Evolutionary conservation across 2,113 vertebrate species (phyloP).

Genomic region (Plecotus auritus): DNA sequence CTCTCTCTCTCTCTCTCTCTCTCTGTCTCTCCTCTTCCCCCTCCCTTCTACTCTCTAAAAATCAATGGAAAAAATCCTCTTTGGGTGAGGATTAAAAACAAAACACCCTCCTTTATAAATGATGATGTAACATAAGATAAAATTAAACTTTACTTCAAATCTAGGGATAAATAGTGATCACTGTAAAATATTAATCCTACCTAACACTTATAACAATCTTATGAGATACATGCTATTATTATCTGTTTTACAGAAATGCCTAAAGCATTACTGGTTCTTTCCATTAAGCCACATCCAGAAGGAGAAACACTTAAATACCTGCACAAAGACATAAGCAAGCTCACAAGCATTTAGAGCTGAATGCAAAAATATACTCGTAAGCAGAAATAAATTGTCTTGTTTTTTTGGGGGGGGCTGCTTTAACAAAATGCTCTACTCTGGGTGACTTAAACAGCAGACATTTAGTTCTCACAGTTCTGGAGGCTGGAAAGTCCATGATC

Average conservation of each 20-base stretch:
- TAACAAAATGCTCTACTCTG: not conserved
- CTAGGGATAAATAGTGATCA: not conserved
- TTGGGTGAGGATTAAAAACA: no score
- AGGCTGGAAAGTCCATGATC: not conserved
- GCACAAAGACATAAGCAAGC: not conserved
- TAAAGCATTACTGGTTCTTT: not conserved
- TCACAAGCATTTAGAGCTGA: not conserved
- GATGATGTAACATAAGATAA: not conserved
- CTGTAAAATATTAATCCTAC: not conserved
- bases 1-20: no score
- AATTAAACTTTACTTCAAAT: not conserved
- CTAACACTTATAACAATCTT: not conserved
- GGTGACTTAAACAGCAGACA: not conserved
- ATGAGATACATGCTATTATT: not conserved
- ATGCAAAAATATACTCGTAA: not conserved
- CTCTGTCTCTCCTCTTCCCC: no score
- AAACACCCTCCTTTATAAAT: not conserved
- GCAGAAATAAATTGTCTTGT: not conserved
- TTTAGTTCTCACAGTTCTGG: not conserved
- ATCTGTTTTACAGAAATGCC: not conserved
- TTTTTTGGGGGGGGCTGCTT: not conserved
- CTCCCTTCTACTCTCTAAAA: no score
- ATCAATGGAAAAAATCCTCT: no score
- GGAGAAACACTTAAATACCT: not conserved
- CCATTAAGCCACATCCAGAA: not conserved